Percentiles rank a stretch among this genome's conserved stretches.
These are phyloP conservation scores for Pristis pectinata DNA, from an alignment of 2,797 vertebrate genomes.

Conservation along the genomic window DNA sequence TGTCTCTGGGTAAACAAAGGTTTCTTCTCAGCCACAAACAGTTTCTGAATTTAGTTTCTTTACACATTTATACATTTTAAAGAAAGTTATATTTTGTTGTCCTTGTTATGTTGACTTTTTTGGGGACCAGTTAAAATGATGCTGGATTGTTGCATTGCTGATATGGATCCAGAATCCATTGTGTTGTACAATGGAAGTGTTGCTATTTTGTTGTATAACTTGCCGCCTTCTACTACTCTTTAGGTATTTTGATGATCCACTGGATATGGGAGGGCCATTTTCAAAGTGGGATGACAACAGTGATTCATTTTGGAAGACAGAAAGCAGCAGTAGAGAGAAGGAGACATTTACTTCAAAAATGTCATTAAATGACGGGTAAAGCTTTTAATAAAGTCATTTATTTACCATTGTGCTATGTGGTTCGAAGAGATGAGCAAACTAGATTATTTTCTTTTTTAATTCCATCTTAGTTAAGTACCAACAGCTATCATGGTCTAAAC, in stretches of 20 bases:
- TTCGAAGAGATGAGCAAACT: background rate
- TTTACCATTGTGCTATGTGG: background rate
- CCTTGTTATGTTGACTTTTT: background rate
- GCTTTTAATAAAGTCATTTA: background rate
- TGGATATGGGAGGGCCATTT: slow-evolving; percentile 58
- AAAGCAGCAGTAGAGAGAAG: slow-evolving; percentile 58
- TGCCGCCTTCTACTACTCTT: background rate
- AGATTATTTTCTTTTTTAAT: background rate
- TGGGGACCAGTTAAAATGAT: background rate
- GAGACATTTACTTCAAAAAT: slow-evolving; percentile 63
- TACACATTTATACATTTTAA: background rate
- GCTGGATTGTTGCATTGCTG: background rate
- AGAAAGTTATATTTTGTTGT: background rate
- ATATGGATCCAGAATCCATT: background rate
- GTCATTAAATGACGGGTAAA: slow-evolving; percentile 69
- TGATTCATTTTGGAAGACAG: slow-evolving; percentile 72
- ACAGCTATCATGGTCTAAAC: background rate
- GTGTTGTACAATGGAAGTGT: background rate
- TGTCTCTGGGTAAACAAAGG: background rate
- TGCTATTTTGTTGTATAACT: background rate
- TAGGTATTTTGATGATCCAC: slow-evolving; percentile 66
- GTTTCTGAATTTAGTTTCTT: background rate
- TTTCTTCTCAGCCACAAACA: background rate
- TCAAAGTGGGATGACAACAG: slow-evolving; percentile 68
- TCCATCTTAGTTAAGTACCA: background rate